Percentiles rank a stretch among this genome's conserved stretches.
Evolutionary conservation across 2,113 vertebrate genomes (phyloP).

Genomic region (Delphinus delphis): DNA sequence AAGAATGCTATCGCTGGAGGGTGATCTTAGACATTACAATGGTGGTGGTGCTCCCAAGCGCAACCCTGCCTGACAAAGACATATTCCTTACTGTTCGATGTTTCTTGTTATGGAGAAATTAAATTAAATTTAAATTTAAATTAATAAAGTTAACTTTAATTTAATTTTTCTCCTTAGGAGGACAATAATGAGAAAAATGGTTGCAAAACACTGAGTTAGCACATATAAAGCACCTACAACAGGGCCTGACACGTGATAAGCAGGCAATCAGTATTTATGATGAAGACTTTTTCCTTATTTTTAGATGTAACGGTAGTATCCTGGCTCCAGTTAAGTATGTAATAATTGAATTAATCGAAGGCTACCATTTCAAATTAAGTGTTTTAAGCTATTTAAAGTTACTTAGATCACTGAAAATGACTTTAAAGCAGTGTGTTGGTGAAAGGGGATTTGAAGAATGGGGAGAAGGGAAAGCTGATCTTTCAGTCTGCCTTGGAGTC

Average conservation of each 20-base stretch:
- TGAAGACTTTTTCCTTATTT: not conserved
- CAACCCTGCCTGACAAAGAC: not conserved
- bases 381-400: not conserved
- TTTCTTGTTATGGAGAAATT: not conserved
- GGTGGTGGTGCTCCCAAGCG: not conserved
- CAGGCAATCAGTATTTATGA: not conserved
- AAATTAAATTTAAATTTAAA: not conserved
- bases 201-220: not conserved
- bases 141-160: not conserved
- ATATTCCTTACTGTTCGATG: not conserved
- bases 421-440: not conserved
- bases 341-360: not conserved
- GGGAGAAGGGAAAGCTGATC: not conserved
- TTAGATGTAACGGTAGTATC: not conserved
- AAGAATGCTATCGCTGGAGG: not conserved
- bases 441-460: not conserved
- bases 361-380: not conserved
- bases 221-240: not conserved
- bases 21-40: not conserved
- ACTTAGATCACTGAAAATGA: not conserved
- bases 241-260: not conserved
- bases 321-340: not conserved
- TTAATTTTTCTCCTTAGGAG: not conserved
- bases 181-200: not conserved
- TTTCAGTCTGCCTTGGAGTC: not conserved